Evolutionary conservation across 2,113 vertebrate species (phyloP).

Genomic region (Phalacrocorax carbo): DNA sequence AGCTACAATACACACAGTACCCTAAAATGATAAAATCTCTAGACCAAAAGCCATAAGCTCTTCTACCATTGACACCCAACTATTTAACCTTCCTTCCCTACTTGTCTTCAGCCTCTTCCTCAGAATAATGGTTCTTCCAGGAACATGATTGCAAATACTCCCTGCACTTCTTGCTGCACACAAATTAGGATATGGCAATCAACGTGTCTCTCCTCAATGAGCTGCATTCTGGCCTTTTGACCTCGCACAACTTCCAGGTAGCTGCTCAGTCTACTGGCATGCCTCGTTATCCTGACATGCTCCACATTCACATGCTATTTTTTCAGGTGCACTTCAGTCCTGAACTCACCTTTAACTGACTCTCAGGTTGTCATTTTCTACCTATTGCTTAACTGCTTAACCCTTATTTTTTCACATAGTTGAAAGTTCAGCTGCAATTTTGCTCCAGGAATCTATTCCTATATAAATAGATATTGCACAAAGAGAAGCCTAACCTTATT

Average conservation of each 20-base stretch:
- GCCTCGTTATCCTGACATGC: not conserved
- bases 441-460: not conserved
- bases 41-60: not conserved
- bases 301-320: not conserved
- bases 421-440: not conserved
- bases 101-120: not conserved
- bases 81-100: not conserved
- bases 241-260: not conserved
- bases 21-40: not conserved
- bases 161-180: not conserved
- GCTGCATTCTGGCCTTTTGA: not conserved
- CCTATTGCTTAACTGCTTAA: not conserved
- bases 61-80: not conserved
- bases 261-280: not conserved
- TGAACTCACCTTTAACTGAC: not conserved
- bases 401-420: not conserved
- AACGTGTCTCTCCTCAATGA: not conserved
- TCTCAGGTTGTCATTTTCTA: not conserved
- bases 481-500: not conserved
- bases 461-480: not conserved
- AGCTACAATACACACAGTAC: not conserved
- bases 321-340: not conserved
- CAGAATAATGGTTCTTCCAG: not conserved
- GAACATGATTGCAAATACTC: not conserved
- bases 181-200: constrained; percentile 2